A percentile compares a stretch with the other conserved stretches of the same genome.
Evolutionary conservation across 2,113 vertebrate genomes (phyloP).

Genomic region (Dolichallabes microphthalmus): DNA sequence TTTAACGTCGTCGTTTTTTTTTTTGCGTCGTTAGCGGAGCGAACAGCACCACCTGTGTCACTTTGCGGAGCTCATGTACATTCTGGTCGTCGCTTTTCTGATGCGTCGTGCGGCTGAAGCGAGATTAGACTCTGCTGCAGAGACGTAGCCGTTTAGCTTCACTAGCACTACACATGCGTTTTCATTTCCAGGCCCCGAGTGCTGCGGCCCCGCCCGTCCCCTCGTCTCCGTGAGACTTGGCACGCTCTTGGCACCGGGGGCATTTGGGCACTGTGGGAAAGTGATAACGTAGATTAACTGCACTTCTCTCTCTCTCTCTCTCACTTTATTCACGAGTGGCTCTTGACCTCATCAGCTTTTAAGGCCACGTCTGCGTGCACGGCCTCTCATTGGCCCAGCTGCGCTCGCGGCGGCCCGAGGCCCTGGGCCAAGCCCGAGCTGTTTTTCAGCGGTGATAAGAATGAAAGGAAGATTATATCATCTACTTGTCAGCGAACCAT

Average conservation of each 20-base stretch:
- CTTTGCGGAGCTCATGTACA: no score
- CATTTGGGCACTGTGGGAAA: conserved; percentile 57
- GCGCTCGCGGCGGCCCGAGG: conserved; percentile 30
- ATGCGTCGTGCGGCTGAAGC: neutral
- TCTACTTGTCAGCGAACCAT: conserved; percentile 48
- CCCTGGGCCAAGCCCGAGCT: conserved; percentile 36
- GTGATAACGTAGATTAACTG: conserved; percentile 62
- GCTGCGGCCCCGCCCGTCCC: conserved; percentile 24
- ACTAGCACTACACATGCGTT: neutral
- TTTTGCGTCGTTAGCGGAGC: neutral
- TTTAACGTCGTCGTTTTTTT: neutral
- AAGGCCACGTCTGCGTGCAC: conserved; percentile 58
- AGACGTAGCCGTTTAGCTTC: neutral
- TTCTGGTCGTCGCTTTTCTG: neutral
- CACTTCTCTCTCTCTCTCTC: neutral
- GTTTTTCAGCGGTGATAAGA: conserved; percentile 53
- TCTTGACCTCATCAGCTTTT: conserved; percentile 57
- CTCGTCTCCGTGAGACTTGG: conserved; percentile 35
- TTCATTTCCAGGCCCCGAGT: conserved; percentile 16
- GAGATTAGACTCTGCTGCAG: neutral
- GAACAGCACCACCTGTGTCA: no score
- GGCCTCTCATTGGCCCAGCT: conserved; percentile 56
- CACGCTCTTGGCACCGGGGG: conserved; percentile 35
- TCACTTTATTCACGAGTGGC: conserved; percentile 37
- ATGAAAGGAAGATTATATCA: conserved; percentile 50